Evolutionary conservation across 2,888 invertebrate genomes (phyloP).

Genomic region (Andrena camellia): DNA sequence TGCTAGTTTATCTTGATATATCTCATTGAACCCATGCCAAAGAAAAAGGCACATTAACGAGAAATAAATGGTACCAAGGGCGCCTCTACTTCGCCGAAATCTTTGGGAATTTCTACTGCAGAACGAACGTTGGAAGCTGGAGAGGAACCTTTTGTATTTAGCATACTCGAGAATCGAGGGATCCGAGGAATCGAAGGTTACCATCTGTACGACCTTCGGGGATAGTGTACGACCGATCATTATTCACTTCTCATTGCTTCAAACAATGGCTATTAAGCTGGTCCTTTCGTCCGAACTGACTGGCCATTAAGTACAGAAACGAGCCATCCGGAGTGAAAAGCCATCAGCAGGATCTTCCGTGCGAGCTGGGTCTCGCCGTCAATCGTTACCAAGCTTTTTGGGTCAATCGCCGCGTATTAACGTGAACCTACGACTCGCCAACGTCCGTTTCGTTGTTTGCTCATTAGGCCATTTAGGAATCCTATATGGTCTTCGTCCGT

Average conservation of each 20-base stretch:
- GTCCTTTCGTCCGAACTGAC: constrained; percentile 53
- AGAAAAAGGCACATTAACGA: not conserved
- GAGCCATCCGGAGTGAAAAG: constrained; percentile 60
- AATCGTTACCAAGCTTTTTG: constrained; percentile 52
- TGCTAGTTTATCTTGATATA: no score
- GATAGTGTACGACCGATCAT: constrained; percentile 43
- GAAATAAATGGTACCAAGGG: not conserved
- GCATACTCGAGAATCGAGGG: constrained; percentile 6
- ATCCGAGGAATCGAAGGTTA: constrained; percentile 28
- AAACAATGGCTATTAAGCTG: constrained; percentile 65
- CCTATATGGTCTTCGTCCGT: not conserved
- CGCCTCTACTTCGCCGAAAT: not conserved
- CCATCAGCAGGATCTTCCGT: constrained; percentile 42
- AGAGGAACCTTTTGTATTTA: not conserved
- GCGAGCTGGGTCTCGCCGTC: constrained; percentile 17
- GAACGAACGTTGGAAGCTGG: not conserved
- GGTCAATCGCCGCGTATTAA: constrained; percentile 53
- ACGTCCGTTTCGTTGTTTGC: constrained; percentile 32
- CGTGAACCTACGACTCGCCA: constrained; percentile 9
- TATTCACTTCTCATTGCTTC: constrained; percentile 54
- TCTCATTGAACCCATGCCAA: no score
- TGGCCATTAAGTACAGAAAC: constrained; percentile 67
- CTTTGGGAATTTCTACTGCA: not conserved
- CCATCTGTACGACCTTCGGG: constrained; percentile 21
- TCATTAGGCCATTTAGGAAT: constrained; percentile 24